Conservation (phyloP, 2,888 invertebrate species). For the Acleris cristana region DNA sequence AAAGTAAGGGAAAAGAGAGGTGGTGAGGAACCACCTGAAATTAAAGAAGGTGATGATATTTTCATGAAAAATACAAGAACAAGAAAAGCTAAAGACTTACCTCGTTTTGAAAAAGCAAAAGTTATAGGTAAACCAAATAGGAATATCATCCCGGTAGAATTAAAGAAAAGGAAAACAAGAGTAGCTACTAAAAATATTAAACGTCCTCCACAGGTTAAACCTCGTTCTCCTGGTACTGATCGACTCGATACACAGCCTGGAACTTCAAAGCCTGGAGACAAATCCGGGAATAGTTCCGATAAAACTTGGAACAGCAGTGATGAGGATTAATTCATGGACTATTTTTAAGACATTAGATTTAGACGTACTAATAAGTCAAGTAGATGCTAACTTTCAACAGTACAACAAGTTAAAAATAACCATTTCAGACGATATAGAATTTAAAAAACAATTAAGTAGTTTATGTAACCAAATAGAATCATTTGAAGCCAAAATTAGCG, state of each 20-base stretch:
- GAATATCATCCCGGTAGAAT: conserved; percentile 39
- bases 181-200: conserved; percentile 35
- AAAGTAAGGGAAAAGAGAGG: conserved; percentile 37
- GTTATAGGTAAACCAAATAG: conserved; percentile 36
- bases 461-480: conserved; percentile 24
- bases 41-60: conserved; percentile 38
- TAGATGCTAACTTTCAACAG: conserved; percentile 12
- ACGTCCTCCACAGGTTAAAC: conserved; percentile 36
- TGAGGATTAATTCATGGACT: conserved; percentile 36
- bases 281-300: conserved; percentile 31
- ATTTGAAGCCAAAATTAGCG: background rate
- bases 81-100: conserved; percentile 42
- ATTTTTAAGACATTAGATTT: conserved; percentile 37
- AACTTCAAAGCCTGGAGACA: conserved; percentile 26
- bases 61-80: conserved; percentile 43
- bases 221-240: conserved; percentile 15
- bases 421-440: background rate
- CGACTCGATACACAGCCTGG: conserved; percentile 17
- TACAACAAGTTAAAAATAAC: conserved; percentile 8
- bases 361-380: background rate
- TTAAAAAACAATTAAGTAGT: background rate
- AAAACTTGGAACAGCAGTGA: conserved; percentile 34
- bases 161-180: conserved; percentile 32
- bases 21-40: conserved; percentile 33
- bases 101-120: conserved; percentile 42